Conservation (phyloP, 2,888 invertebrate genomes). For the Petrolisthes manimaculis region DNA sequence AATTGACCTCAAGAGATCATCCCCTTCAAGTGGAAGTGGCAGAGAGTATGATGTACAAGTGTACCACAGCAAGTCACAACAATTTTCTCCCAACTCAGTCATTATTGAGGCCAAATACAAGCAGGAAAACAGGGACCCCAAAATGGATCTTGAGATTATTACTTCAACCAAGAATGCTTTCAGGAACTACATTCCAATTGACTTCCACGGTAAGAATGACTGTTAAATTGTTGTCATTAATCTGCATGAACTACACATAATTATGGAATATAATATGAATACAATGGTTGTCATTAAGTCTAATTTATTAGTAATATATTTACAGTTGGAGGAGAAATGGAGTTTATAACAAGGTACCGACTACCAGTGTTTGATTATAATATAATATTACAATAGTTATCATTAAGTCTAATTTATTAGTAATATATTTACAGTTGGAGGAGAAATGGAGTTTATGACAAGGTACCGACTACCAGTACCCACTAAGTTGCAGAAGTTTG, state of each 20-base stretch:
- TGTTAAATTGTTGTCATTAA: no score
- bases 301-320: background rate
- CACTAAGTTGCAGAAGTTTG: slow-evolving; percentile 12
- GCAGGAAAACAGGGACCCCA: background rate
- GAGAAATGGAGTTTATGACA: background rate
- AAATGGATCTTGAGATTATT: slow-evolving; percentile 6
- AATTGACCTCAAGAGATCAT: slow-evolving; percentile 12
- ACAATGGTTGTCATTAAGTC: background rate
- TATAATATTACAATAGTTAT: background rate
- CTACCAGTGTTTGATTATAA: no score
- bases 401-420: background rate
- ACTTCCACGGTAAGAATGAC: background rate
- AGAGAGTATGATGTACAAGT: slow-evolving; percentile 21
- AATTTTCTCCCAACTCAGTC: slow-evolving; percentile 10
- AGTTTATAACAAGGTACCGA: no score
- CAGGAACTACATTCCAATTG: slow-evolving; percentile 11
- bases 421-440: background rate
- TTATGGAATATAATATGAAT: background rate
- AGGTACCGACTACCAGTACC: background rate
- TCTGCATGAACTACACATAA: background rate
- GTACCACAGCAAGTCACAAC: background rate
- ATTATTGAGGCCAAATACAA: slow-evolving; percentile 12
- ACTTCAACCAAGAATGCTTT: slow-evolving; percentile 12
- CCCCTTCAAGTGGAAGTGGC: background rate
- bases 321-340: slow-evolving; percentile 4